Conservation (phyloP, 2,888 invertebrate genomes). For the Aethes cnicana region DNA sequence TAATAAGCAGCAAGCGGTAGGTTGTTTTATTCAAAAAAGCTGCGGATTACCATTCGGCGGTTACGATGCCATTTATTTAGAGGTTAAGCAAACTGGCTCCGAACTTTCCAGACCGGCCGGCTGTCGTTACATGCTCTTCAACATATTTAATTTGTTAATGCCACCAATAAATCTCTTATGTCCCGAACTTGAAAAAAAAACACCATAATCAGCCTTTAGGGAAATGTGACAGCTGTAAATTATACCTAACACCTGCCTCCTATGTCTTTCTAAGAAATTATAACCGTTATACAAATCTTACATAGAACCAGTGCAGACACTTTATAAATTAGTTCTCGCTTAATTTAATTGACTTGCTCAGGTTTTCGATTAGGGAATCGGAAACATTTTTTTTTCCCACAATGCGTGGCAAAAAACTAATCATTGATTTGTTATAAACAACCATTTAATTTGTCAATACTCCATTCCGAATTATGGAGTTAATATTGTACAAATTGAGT, state of each 20-base stretch:
- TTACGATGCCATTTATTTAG: constrained; percentile 67
- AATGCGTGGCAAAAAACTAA: constrained; percentile 1
- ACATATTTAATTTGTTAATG: constrained; percentile 40
- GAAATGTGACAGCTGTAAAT: constrained; percentile 20
- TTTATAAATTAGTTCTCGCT: constrained; percentile 21
- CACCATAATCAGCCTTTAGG: constrained; percentile 13
- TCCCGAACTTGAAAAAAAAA: constrained; percentile 12
- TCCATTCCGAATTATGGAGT: neutral
- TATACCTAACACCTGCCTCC: constrained; percentile 10
- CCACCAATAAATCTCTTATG: constrained; percentile 20
- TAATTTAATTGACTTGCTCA: constrained; percentile 10
- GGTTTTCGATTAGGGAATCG: constrained; percentile 8
- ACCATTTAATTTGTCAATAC: constrained; percentile 6
- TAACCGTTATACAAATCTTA: constrained; percentile 19
- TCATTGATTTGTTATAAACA: neutral
- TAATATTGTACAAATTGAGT: neutral
- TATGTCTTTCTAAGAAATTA: constrained; percentile 3
- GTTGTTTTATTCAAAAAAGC: no score
- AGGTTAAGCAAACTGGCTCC: constrained; percentile 67
- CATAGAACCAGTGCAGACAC: constrained; percentile 17
- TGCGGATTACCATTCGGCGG: constrained; percentile 45
- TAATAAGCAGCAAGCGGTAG: no score
- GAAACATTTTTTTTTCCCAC: constrained; percentile 9
- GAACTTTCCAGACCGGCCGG: constrained; percentile 57
- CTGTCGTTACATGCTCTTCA: constrained; percentile 49